Base-by-base conservation (phyloP, 2,888 invertebrate species). In the Tiliacea citrago region DNA sequence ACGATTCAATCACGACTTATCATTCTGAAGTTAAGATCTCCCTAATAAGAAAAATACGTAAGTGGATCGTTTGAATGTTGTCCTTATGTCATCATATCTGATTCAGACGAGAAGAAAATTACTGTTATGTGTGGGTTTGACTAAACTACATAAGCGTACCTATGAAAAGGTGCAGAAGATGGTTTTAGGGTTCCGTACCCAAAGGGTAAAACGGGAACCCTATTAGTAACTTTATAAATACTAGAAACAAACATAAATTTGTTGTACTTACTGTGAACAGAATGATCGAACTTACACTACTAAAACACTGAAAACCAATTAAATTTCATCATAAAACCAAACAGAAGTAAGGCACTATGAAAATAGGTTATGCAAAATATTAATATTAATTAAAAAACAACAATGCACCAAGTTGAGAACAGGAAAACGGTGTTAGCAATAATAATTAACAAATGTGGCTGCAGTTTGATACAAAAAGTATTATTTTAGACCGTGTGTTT, bases 371-470 rank as follows among this genome's bases (percentile, higher is more conserved):
- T 62, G 78, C 68, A 79, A 86, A 77, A 76, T 75, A 82, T 79
- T 77, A 70, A 77, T 82, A 78, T 74, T 82, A 85, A 83, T 86
- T 79, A 81, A 79, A 84, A 86, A 86, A 87, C 58, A 67, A 68
- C 49, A 85, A 82, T 79, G 84, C 79, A 86, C 71, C 69, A 86
- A 88, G 85, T 90, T 86, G 87, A 91, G 91, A 93, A 93, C 93
- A 93, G 93, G 93, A 93, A 93, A 93, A 92, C 89, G 81, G 86
- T 86, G 82, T 45, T 66, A 9, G 1, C 63, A 53, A 74, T 72
- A 57, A 58, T 63, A 66, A 75, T 68, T 77, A 63, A 75, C 66
- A 77, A 45, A 58, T 18, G 18, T 70, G 72, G 45, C 29, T 72
- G 51, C 69, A 73, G 45, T 74, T 68, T 2, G 29, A 84, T 77